phyloP scores from a whole-genome alignment of 1,140 invertebrate genomes.

The Arion vulgaris region DNA sequence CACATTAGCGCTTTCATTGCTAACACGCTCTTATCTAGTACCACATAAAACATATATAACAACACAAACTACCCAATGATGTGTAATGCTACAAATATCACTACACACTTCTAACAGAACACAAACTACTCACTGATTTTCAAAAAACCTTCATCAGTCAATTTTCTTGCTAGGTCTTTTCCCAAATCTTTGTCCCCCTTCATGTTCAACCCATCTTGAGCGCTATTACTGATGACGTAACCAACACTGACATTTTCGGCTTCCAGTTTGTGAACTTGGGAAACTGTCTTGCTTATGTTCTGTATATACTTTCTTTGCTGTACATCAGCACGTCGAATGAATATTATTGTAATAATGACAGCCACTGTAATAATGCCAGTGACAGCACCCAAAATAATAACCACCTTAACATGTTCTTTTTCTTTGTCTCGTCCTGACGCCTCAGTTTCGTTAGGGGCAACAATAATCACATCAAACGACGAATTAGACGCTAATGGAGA shows the following conservation, averaged over 20 bases:
- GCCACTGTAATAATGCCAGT: slow-evolving; percentile 50
- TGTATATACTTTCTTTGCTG: slow-evolving; percentile 38
- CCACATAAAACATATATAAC: no score
- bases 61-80: no score
- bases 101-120: no score
- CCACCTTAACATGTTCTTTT: slow-evolving; percentile 46
- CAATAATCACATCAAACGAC: slow-evolving; percentile 43
- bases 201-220: not conserved
- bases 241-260: slow-evolving; percentile 34
- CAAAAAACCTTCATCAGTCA: slow-evolving; percentile 40
- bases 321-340: slow-evolving; percentile 45
- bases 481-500: slow-evolving; percentile 40
- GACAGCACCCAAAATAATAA: slow-evolving; percentile 49
- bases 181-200: slow-evolving; percentile 3
- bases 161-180: slow-evolving; percentile 19
- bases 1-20: no score
- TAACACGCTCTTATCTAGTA: no score
- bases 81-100: no score
- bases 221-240: slow-evolving; percentile 43
- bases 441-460: slow-evolving; percentile 41
- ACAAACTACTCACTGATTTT: slow-evolving; percentile 44
- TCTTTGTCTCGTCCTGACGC: slow-evolving; percentile 19
- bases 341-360: slow-evolving; percentile 48
- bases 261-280: slow-evolving; percentile 32
- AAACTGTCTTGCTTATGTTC: not conserved